Evolutionary conservation across 2,888 invertebrate genomes (phyloP).

Genomic region (Nemotelus nigrinus): DNA sequence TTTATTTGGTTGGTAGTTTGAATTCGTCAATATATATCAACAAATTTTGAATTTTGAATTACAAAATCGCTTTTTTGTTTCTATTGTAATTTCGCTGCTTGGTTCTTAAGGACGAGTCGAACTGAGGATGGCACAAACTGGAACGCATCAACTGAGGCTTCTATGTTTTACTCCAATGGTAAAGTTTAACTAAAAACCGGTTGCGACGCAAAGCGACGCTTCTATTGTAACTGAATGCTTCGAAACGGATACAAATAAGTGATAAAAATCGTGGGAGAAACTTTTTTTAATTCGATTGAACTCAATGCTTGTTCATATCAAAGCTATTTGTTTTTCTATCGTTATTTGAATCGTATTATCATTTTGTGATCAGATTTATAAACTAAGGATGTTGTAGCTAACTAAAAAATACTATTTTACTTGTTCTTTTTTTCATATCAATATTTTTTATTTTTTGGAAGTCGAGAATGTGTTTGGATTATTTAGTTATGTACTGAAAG

Average conservation of each 20-base stretch:
- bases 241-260: slow-evolving; percentile 50
- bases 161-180: slow-evolving; percentile 11
- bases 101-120: slow-evolving; percentile 22
- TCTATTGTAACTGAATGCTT: slow-evolving; percentile 47
- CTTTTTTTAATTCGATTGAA: neutral
- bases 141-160: slow-evolving; percentile 19
- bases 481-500: slow-evolving; percentile 34
- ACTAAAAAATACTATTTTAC: slow-evolving; percentile 13
- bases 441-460: neutral
- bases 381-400: slow-evolving; percentile 62
- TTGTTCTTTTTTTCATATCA: slow-evolving; percentile 26
- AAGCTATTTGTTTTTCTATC: slow-evolving; percentile 32
- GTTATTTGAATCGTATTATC: slow-evolving; percentile 16
- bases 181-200: slow-evolving; percentile 46
- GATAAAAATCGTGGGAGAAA: slow-evolving; percentile 46
- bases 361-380: slow-evolving; percentile 64
- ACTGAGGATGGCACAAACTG: slow-evolving; percentile 47
- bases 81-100: slow-evolving; percentile 35
- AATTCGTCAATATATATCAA: slow-evolving; percentile 51
- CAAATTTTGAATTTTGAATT: slow-evolving; percentile 52
- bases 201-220: neutral
- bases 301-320: neutral
- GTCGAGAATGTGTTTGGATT: slow-evolving; percentile 26
- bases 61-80: slow-evolving; percentile 45
- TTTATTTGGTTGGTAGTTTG: slow-evolving; percentile 14